phyloP scores from a whole-genome alignment of 2,888 invertebrate species.

The Steinernema scapterisci region DNA sequence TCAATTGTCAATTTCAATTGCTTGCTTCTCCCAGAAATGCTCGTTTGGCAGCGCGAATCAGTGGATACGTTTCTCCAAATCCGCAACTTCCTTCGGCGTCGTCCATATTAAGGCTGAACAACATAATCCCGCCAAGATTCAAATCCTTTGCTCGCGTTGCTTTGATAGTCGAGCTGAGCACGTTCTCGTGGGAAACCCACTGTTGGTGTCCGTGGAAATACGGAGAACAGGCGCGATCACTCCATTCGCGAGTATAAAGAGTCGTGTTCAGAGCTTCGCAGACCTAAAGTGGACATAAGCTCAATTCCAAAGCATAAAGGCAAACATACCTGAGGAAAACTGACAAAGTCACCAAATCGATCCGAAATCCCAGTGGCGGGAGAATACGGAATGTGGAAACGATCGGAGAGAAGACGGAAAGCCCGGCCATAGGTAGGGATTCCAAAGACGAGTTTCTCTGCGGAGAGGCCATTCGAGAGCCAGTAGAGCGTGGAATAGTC shows the following conservation, averaged over 20 bases:
- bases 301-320: neutral
- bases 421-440: slow-evolving; percentile 86
- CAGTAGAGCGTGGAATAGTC: slow-evolving; percentile 83
- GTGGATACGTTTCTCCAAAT: slow-evolving; percentile 35
- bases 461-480: slow-evolving; percentile 78
- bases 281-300: slow-evolving; percentile 30
- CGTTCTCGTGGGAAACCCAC: slow-evolving; percentile 42
- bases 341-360: slow-evolving; percentile 27
- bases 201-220: slow-evolving; percentile 40
- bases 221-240: slow-evolving; percentile 41
- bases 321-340: neutral
- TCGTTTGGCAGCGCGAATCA: slow-evolving; percentile 40
- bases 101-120: slow-evolving; percentile 42
- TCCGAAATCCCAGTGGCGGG: slow-evolving; percentile 39
- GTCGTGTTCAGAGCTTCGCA: slow-evolving; percentile 32
- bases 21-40: neutral
- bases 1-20: no score
- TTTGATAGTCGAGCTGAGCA: slow-evolving; percentile 39
- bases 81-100: slow-evolving; percentile 41
- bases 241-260: slow-evolving; percentile 38
- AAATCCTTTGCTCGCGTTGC: slow-evolving; percentile 36
- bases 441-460: slow-evolving; percentile 80
- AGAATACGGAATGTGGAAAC: slow-evolving; percentile 44
- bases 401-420: slow-evolving; percentile 72
- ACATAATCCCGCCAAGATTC: slow-evolving; percentile 14